These are phyloP conservation scores for Columbina picui DNA, from an alignment of 2,113 vertebrate species.

Conservation along the genomic window DNA sequence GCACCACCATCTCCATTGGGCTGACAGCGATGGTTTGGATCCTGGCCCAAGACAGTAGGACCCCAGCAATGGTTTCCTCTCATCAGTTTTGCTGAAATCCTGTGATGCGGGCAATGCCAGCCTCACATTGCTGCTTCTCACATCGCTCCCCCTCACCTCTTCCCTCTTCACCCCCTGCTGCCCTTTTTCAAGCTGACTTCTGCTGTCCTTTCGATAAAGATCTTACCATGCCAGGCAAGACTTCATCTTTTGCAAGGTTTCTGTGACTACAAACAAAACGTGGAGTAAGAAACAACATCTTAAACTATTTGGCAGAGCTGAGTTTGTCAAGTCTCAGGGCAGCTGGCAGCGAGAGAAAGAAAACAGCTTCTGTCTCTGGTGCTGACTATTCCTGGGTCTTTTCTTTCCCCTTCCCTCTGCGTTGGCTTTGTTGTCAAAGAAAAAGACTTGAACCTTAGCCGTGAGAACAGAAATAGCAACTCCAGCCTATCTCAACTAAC, in stretches of 20 bases:
- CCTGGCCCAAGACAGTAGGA: neutral
- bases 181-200: neutral
- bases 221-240: neutral
- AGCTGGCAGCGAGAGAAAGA: neutral
- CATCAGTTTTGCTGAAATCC: neutral
- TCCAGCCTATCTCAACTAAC: neutral
- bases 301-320: neutral
- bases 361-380: constrained; percentile 23
- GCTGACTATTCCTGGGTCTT: neutral
- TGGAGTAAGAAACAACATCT: neutral
- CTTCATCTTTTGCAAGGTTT: neutral
- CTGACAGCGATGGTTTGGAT: neutral
- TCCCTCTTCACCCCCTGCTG: neutral
- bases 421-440: neutral
- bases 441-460: neutral
- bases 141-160: neutral
- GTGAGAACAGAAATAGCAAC: neutral
- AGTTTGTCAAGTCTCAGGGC: neutral
- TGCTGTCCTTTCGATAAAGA: neutral
- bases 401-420: neutral
- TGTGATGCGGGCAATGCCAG: fast-evolving
- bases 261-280: neutral
- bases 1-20: neutral
- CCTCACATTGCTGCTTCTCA: neutral
- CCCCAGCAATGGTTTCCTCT: neutral